phyloP scores from a whole-genome alignment of 2,888 invertebrate species.

The Oxytorus armatus region DNA sequence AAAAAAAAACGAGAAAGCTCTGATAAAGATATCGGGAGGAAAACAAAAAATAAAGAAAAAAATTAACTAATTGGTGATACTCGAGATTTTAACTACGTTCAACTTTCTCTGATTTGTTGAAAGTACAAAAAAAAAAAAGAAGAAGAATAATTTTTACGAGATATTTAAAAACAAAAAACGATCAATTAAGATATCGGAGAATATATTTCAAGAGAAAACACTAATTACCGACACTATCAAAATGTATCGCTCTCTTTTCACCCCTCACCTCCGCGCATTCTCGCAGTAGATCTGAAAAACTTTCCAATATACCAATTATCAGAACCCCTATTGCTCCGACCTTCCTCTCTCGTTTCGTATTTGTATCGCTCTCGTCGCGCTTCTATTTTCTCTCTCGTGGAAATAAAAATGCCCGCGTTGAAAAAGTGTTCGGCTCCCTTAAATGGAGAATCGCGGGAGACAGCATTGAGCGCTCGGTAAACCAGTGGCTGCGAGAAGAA shows the following conservation, averaged over 20 bases:
- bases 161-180: neutral
- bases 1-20: constrained; percentile 16
- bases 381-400: neutral
- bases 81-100: neutral
- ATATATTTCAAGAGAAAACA: neutral
- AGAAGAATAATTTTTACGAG: constrained; percentile 9
- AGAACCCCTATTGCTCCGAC: neutral
- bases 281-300: neutral
- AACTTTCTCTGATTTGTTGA: neutral
- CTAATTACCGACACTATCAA: constrained; percentile 33
- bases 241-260: constrained; percentile 7
- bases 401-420: neutral
- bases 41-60: neutral
- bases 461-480: neutral
- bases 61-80: constrained; percentile 15
- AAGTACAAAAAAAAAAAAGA: neutral
- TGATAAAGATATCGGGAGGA: constrained; percentile 10
- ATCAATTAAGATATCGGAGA: constrained; percentile 31
- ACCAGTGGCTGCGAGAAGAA: neutral
- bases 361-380: neutral
- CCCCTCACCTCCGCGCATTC: no score
- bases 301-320: neutral
- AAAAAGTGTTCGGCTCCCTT: constrained; percentile 42
- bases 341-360: neutral
- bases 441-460: constrained; percentile 39